Conservation (phyloP, 2,888 invertebrate genomes). For the Drosophila atripex region DNA sequence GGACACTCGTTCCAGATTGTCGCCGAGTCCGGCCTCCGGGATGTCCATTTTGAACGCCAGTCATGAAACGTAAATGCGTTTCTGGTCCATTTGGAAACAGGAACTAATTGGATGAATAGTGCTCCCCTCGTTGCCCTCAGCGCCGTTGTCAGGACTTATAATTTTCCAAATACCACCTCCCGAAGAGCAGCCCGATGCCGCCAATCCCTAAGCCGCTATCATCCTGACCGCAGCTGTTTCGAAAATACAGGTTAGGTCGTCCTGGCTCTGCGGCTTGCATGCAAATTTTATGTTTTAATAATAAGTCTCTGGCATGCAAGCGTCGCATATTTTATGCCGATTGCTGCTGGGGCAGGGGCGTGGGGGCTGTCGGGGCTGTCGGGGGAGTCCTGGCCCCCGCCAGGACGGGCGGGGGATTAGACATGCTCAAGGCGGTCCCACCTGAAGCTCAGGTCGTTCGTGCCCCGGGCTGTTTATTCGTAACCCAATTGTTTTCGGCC, state of each 20-base stretch:
- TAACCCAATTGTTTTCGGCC: slow-evolving; percentile 46
- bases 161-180: background rate
- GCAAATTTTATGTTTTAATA: slow-evolving; percentile 80
- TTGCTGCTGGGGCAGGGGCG: slow-evolving; percentile 40
- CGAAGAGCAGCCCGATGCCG: background rate
- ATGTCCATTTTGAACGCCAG: no score
- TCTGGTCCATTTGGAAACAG: background rate
- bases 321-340: slow-evolving; percentile 76
- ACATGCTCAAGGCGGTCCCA: background rate
- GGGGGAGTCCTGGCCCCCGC: background rate
- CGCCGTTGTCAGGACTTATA: background rate
- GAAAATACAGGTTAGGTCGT: slow-evolving; percentile 44
- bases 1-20: background rate
- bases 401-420: background rate
- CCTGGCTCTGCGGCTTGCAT: slow-evolving; percentile 66
- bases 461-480: slow-evolving; percentile 41
- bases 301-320: slow-evolving; percentile 78
- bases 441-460: slow-evolving; percentile 25
- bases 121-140: no score
- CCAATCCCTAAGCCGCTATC: slow-evolving; percentile 3
- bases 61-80: background rate
- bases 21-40: no score
- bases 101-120: background rate
- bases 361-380: background rate
- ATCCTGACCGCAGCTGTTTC: slow-evolving; percentile 3